Conservation (phyloP, 2,113 vertebrate genomes). For the Isurus oxyrinchus region DNA sequence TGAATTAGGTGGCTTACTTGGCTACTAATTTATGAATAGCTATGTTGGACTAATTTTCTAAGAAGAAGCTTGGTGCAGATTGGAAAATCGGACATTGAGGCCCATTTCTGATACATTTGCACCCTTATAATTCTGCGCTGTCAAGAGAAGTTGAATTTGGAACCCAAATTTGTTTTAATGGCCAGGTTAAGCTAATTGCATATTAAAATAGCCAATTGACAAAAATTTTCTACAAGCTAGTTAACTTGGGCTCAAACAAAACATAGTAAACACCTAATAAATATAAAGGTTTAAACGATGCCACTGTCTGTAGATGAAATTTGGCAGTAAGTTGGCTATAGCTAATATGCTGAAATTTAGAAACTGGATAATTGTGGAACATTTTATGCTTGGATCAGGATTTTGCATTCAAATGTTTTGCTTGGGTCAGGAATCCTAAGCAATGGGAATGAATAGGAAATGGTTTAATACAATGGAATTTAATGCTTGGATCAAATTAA, state of each 20-base stretch:
- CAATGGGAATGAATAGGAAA: slow-evolving; percentile 31
- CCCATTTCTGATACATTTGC: background rate
- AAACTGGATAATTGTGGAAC: slow-evolving; percentile 30
- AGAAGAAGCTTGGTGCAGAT: background rate
- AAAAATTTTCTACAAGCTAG: background rate
- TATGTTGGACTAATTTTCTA: background rate
- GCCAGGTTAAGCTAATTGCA: background rate
- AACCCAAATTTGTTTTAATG: background rate
- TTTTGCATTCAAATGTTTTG: background rate
- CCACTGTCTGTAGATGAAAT: background rate
- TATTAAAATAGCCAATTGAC: background rate
- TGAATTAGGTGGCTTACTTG: background rate
- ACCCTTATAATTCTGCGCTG: background rate
- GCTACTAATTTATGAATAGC: background rate
- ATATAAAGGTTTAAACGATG: background rate
- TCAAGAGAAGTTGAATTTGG: background rate
- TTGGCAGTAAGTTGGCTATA: slow-evolving; percentile 3
- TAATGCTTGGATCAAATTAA: slow-evolving; percentile 13
- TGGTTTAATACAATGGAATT: slow-evolving; percentile 37
- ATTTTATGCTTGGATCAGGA: slow-evolving; percentile 26
- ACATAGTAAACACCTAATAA: slow-evolving; percentile 20
- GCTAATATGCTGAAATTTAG: background rate
- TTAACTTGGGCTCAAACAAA: background rate
- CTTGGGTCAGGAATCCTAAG: slow-evolving; percentile 24
- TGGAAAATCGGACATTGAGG: background rate